Evolutionary conservation across 92 coral and sea anemone species (phyloP).

Genomic region (Virgularia gustaviana): DNA sequence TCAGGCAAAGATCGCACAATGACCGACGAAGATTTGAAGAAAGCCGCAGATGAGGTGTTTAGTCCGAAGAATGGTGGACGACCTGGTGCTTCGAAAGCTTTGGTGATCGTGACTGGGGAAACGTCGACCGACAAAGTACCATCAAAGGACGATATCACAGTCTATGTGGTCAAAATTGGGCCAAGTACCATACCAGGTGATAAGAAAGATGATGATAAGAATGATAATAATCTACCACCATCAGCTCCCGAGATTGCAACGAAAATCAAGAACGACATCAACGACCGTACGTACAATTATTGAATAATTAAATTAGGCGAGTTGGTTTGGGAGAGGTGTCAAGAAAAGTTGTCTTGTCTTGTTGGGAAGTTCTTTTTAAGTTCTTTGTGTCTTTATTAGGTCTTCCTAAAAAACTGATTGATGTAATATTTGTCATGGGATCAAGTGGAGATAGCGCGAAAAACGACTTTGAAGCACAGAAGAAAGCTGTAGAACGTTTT

Average conservation of each 20-base stretch:
- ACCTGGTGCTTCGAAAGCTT: constrained; percentile 38
- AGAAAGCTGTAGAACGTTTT: constrained; percentile 26
- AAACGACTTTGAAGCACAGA: constrained; percentile 15
- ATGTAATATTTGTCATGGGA: constrained; percentile 27
- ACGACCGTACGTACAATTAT: constrained; percentile 40
- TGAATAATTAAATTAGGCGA: too few species aligned
- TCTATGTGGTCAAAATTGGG: constrained; percentile 64
- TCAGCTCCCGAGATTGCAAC: constrained; percentile 57
- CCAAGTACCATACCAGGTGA: constrained; percentile 47
- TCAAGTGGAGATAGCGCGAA: constrained; percentile 26
- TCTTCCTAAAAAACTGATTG: constrained; percentile 9
- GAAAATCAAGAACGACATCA: constrained; percentile 42
- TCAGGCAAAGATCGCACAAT: constrained; percentile 13
- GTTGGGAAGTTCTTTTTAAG: not conserved
- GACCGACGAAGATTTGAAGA: constrained; percentile 24
- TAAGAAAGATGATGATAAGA: constrained; percentile 39
- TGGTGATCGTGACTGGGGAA: constrained; percentile 43
- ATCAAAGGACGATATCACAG: constrained; percentile 52
- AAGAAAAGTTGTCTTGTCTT: too few species aligned
- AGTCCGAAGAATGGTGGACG: constrained; percentile 40
- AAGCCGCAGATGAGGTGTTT: constrained; percentile 27
- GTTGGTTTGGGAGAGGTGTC: too few species aligned
- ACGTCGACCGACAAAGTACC: constrained; percentile 40
- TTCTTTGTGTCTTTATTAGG: constrained; percentile 24
- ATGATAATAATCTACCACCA: constrained; percentile 40